These are phyloP conservation scores for Dinothrombium tinctorium DNA, from an alignment of 1,140 invertebrate species.

Conservation along the genomic window DNA sequence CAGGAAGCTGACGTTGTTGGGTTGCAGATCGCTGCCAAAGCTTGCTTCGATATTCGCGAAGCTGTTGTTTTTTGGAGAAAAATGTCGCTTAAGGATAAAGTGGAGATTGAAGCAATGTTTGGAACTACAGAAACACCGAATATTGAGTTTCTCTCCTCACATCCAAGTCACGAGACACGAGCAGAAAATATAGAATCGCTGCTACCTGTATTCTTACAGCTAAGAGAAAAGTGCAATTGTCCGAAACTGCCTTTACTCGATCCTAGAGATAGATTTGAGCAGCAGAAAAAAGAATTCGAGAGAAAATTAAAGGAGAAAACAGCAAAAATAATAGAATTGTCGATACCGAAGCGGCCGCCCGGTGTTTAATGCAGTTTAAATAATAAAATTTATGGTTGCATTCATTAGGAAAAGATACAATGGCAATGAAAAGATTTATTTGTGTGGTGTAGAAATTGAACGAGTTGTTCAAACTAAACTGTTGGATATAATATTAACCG, in stretches of 20 bases:
- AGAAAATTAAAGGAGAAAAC: no score
- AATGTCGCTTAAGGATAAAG: constrained; percentile 23
- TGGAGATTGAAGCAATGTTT: constrained; percentile 14
- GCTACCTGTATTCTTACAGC: constrained; percentile 21
- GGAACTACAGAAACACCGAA: constrained; percentile 11
- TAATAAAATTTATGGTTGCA: no score
- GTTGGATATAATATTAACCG: no score
- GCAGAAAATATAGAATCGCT: constrained; percentile 24
- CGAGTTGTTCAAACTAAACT: no score
- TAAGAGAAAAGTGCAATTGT: constrained; percentile 11
- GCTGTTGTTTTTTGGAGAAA: constrained; percentile 33
- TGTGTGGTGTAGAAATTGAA: no score
- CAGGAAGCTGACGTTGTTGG: constrained; percentile 38
- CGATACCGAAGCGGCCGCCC: no score
- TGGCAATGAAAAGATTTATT: no score
- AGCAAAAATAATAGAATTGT: no score
- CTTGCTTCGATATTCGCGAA: constrained; percentile 37
- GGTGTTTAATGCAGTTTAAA: no score
- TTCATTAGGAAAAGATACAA: no score
- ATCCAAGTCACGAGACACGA: constrained; percentile 30
- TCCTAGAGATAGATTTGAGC: no score
- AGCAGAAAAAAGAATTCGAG: no score
- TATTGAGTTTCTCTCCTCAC: constrained; percentile 32
- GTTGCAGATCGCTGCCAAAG: constrained; percentile 33
- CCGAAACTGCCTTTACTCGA: constrained; percentile 7